A percentile compares a stretch with the other conserved stretches of the same genome.
phyloP scores from a whole-genome alignment of 2,797 vertebrate genomes.

The Pseudochirops cupreus region DNA sequence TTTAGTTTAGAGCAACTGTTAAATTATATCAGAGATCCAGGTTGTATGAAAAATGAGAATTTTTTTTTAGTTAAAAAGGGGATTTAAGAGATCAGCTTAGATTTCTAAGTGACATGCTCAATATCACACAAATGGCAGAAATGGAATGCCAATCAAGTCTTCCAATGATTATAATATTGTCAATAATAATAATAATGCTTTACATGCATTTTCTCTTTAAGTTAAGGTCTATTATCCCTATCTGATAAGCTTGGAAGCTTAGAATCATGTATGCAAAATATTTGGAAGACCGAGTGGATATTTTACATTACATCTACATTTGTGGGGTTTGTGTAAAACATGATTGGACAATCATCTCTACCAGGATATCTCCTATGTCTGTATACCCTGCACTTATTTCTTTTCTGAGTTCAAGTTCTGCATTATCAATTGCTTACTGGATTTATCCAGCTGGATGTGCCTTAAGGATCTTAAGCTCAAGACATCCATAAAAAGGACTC shows the following conservation, averaged over 20 bases:
- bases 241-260: not conserved
- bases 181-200: not conserved
- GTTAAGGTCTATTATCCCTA: not conserved
- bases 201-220: not conserved
- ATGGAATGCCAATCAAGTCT: not conserved
- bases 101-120: not conserved
- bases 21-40: too few species aligned
- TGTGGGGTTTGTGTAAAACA: not conserved
- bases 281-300: conserved; percentile 5
- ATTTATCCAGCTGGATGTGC: not conserved
- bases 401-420: not conserved
- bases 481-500: not conserved
- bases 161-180: not conserved
- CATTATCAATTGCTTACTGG: not conserved
- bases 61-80: not conserved
- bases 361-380: not conserved
- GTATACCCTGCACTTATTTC: not conserved
- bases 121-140: not conserved
- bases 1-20: too few species aligned
- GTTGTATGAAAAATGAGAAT: too few species aligned
- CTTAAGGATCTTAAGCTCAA: not conserved
- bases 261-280: not conserved
- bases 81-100: not conserved
- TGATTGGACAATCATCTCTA: not conserved
- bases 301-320: not conserved